Evolutionary conservation across 2,797 vertebrate genomes (phyloP).

Genomic region (Cyprinodon diabolis): DNA sequence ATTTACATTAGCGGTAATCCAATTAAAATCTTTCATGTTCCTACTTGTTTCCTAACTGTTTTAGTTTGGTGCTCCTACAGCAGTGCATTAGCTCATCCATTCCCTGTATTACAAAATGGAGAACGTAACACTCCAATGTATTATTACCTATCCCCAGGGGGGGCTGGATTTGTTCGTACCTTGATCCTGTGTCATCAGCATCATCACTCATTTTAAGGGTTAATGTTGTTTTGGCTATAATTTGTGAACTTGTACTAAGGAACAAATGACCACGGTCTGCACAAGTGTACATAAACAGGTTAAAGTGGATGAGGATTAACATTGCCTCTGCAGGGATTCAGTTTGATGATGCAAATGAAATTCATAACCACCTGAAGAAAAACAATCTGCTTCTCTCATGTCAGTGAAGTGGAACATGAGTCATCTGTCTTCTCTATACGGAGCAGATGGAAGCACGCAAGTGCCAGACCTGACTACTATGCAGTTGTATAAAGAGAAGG

Average conservation of each 20-base stretch:
- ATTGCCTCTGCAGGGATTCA: conserved; percentile 52
- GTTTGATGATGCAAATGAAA: conserved; percentile 69
- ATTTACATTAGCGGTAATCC: background rate
- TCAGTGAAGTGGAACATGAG: conserved; percentile 68
- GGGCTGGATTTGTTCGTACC: conserved; percentile 4
- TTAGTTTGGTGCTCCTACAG: background rate
- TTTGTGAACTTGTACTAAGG: conserved; percentile 15
- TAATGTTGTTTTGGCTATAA: conserved; percentile 11
- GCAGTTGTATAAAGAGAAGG: conserved; percentile 29
- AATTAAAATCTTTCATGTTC: background rate
- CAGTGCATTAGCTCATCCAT: conserved; percentile 12
- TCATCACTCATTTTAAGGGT: conserved; percentile 7
- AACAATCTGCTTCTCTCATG: conserved; percentile 70
- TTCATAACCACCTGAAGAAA: conserved; percentile 75
- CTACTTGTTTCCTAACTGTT: background rate
- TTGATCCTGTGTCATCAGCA: conserved; percentile 10
- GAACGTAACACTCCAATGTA: conserved; percentile 6
- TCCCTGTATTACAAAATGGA: conserved; percentile 15
- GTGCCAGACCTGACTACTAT: conserved; percentile 37
- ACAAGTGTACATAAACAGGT: conserved; percentile 36
- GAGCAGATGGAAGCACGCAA: conserved; percentile 56
- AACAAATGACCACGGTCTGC: conserved; percentile 24
- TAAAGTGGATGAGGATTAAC: conserved; percentile 58
- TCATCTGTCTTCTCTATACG: conserved; percentile 59
- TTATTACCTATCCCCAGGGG: conserved; percentile 16